A percentile compares a stretch with the other conserved stretches of the same genome.
phyloP scores from a whole-genome alignment of 2,797 vertebrate species.

The Acanthornis magna region DNA sequence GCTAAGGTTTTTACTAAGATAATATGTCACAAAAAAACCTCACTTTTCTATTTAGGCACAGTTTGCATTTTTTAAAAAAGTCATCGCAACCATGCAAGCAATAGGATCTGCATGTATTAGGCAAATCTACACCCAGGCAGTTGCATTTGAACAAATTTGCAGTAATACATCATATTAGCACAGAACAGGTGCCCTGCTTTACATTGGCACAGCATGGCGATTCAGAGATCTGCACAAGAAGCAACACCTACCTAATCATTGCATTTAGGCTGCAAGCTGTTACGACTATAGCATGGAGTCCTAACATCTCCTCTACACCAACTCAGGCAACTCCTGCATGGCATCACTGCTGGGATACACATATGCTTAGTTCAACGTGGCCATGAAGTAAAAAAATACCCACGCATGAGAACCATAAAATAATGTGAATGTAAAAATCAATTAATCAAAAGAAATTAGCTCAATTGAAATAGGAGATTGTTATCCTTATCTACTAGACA shows the following conservation, averaged over 20 bases:
- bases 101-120: rapidly evolving
- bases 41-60: background rate
- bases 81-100: background rate
- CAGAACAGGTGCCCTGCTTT: background rate
- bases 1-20: background rate
- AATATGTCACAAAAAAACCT: background rate
- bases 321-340: background rate
- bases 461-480: background rate
- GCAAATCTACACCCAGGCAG: background rate
- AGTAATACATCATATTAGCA: rapidly evolving
- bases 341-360: rapidly evolving
- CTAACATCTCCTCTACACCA: background rate
- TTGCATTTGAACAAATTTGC: background rate
- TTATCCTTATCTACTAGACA: background rate
- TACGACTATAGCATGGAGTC: background rate
- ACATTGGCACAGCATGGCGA: rapidly evolving
- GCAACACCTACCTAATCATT: background rate
- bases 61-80: background rate
- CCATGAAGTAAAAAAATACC: background rate
- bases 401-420: background rate
- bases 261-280: background rate
- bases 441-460: background rate
- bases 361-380: background rate
- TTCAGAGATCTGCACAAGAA: background rate
- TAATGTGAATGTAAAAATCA: background rate